Evolutionary conservation across 2,797 vertebrate genomes (phyloP), one percentile per base, ranked within the genome.

Genomic region (Sebastolobus altivelis): DNA sequence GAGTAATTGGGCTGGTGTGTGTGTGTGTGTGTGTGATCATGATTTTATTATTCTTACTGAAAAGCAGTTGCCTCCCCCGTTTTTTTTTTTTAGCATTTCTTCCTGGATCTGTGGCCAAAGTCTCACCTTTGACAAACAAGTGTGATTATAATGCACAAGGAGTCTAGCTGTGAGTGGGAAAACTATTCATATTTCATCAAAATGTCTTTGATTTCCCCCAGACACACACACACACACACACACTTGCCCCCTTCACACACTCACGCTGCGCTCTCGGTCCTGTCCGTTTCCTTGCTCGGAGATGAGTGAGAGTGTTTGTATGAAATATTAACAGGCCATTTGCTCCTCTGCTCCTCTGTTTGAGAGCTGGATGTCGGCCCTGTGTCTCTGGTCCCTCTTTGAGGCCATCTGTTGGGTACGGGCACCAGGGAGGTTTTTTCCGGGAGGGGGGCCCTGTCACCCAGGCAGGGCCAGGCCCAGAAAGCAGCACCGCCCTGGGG

Each of bases 321-420:
- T 95, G 91, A 95, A 95, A 95, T 95, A 95, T 95, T 95, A 94
- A 95, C 93, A 92, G 90, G 92, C 91, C 93, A 93, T 95, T 94
- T 94, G 94, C 93, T 94, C 90, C 94, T 91, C 93, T 94, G 93
- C 94, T 92, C 90, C 93, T 90, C 91, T 93, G 93, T 93, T 93
- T 80, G 90, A 92, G 92, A 93, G 89, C 93, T 95, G 93, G 90
- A 94, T 94, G 90, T 95, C 95, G 95, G 95, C 95, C 90, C 90
- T 49, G 89, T 83, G 88, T 95, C 93, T 95, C 93, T 88, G 88
- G 92, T 92, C 86, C 93, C 94, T 96, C 94, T 96, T 96, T 96
- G 95, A 96, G 95, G 94, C 96, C 96, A 96, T 96, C 96, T 96
- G 96, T 94, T 96, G 95, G 93, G 94, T 93, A 91, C 78, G 86